Conservation (phyloP, 2,113 vertebrate species). For the Clarias magur region DNA sequence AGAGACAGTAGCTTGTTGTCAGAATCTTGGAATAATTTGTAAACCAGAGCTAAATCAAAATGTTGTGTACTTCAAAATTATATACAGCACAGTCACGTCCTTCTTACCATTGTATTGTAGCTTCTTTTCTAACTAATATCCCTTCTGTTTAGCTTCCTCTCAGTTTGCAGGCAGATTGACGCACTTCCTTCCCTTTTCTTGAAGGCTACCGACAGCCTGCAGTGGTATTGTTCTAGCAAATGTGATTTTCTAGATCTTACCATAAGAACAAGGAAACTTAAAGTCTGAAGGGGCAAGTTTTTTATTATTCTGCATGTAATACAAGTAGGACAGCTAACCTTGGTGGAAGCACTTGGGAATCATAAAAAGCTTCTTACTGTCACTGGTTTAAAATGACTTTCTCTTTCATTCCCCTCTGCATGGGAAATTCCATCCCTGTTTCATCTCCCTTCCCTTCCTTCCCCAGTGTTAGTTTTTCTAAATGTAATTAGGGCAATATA, state of each 20-base stretch:
- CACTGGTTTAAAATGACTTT: not conserved
- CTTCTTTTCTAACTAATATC: conserved; percentile 7
- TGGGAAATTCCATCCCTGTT: not conserved
- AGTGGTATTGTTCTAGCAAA: conserved; percentile 9
- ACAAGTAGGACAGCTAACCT: not conserved
- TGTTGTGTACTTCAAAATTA: not conserved
- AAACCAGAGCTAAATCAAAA: not conserved
- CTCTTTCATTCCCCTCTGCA: not conserved
- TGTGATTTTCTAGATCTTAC: conserved; percentile 8
- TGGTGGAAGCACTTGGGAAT: not conserved
- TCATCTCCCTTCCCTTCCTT: not conserved
- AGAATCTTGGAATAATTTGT: not conserved
- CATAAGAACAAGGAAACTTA: not conserved
- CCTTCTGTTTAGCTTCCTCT: conserved; percentile 39
- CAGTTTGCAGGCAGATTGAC: conserved; percentile 8
- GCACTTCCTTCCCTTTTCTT: conserved; percentile 43
- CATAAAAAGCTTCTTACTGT: not conserved
- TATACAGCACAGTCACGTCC: conserved; percentile 1
- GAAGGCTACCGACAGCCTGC: not conserved
- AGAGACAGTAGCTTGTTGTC: not conserved
- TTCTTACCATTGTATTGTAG: not conserved
- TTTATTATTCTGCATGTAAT: not conserved
- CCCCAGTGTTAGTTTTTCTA: not conserved
- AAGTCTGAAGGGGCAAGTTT: not conserved
- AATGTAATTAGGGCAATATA: not conserved